Evolutionary conservation across 2,797 vertebrate species (phyloP), one percentile per base, ranked within the genome.

Genomic region (Serranus cabrilla): DNA sequence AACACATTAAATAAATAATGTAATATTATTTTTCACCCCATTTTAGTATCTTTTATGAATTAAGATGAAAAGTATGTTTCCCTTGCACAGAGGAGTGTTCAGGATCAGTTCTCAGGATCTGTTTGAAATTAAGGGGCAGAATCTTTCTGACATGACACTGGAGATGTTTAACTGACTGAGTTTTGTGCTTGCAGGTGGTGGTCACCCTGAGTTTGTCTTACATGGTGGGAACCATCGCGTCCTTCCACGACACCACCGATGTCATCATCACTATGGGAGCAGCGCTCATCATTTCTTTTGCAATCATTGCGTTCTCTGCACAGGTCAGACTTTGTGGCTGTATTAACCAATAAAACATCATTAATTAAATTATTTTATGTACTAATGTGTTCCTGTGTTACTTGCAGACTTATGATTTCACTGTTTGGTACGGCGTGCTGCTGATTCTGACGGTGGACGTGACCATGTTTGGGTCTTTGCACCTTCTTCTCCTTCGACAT

Each of bases 211-310:
- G 94, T 81, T 87, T 97, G 64, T 97, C 97, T 1, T 97, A 96
- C 94, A 94, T 98, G 97, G 95, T 96, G 78, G 97, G 97, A 54
- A 96, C 97, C 79, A 89, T 96, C 0, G 97, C 97, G 86, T 97
- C 96, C 61, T 97, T 93, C 90, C 96, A 97, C 5, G 5, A 96
- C 84, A 97, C 97, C 0, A 87, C 92, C 0, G 91, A 95, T 0
- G 97, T 98, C 52, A 81, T 97, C 79, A 95, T 98, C 88, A 95
- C 96, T 0, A 95, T 98, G 65, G 97, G 94, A 69, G 92, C 91
- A 47, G 97, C 97, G 0, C 79, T 96, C 0, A 91, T 65, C 0
- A 94, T 97, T 66, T 95, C 96, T 82, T 84, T 97, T 21, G 90
- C 94, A 0, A 96, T 98, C 54, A 95, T 98, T 57, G 81, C 94